phyloP scores from a whole-genome alignment of 2,888 invertebrate genomes.

The Ephialtes manifestator region DNA sequence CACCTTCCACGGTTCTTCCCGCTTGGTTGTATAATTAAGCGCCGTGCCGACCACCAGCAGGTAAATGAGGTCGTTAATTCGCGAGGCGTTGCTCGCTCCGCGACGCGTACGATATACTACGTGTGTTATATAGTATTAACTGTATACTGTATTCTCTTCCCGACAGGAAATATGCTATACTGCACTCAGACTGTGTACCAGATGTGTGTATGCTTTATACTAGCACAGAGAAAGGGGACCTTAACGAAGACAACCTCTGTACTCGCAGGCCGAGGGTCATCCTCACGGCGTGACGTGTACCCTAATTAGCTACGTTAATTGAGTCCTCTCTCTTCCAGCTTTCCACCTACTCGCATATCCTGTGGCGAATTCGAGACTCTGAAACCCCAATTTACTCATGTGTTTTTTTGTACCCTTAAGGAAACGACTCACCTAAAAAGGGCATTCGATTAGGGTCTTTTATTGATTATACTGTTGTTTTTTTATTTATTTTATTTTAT shows the following conservation, averaged over 20 bases:
- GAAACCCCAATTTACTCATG: neutral
- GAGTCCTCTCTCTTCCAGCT: constrained; percentile 32
- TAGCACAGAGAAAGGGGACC: constrained; percentile 47
- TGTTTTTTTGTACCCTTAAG: too few species aligned
- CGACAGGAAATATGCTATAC: constrained; percentile 17
- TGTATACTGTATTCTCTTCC: neutral
- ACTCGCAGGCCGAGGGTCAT: constrained; percentile 41
- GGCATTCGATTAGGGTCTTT: too few species aligned
- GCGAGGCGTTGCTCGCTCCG: constrained; percentile 57
- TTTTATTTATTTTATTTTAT: too few species aligned
- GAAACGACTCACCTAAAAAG: too few species aligned
- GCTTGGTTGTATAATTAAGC: constrained; percentile 74
- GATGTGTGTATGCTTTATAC: constrained; percentile 19
- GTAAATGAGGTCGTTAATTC: constrained; percentile 71
- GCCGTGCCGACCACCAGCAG: constrained; percentile 65
- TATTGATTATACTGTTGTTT: too few species aligned
- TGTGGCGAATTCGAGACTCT: neutral
- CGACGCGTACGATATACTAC: constrained; percentile 41
- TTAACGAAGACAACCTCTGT: constrained; percentile 52
- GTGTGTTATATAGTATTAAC: constrained; percentile 2
- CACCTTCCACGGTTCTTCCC: constrained; percentile 31
- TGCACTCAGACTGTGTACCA: neutral
- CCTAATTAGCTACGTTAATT: constrained; percentile 63
- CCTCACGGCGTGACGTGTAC: constrained; percentile 39
- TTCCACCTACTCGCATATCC: constrained; percentile 38